These are phyloP conservation scores for Eupsittula cactorum DNA, from an alignment of 2,113 vertebrate genomes.

Conservation along the genomic window DNA sequence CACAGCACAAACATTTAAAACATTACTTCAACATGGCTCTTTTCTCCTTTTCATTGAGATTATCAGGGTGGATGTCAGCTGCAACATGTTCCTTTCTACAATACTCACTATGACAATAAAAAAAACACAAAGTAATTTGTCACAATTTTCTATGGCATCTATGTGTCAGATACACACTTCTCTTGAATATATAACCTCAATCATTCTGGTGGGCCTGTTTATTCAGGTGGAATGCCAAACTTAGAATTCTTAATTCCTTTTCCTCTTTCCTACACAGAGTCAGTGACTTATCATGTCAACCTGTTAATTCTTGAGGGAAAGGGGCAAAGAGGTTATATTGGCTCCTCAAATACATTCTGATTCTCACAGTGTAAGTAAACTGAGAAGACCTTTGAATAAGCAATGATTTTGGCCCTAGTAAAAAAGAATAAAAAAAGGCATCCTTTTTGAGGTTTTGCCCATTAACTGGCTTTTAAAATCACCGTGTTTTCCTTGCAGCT, in stretches of 20 bases:
- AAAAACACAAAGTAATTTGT: background rate
- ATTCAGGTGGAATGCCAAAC: slow-evolving; percentile 21
- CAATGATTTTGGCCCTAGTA: background rate
- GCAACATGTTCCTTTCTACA: background rate
- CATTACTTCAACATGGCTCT: background rate
- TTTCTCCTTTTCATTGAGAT: background rate
- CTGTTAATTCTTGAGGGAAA: slow-evolving; percentile 4
- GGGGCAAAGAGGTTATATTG: background rate
- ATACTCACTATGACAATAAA: background rate
- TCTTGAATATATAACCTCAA: background rate
- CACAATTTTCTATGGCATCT: background rate
- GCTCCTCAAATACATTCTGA: background rate
- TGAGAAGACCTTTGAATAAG: background rate
- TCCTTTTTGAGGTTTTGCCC: background rate
- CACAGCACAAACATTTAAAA: background rate
- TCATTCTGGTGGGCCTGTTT: background rate
- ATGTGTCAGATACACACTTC: background rate
- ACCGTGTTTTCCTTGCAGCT: background rate
- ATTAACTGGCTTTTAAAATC: background rate
- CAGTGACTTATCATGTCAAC: background rate
- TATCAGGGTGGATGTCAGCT: background rate
- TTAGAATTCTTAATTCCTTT: background rate
- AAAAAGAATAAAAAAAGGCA: background rate
- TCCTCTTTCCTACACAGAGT: background rate
- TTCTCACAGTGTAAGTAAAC: background rate